Evolutionary conservation across 1,140 invertebrate genomes (phyloP).

Genomic region (Trialeurodes vaporariorum): DNA sequence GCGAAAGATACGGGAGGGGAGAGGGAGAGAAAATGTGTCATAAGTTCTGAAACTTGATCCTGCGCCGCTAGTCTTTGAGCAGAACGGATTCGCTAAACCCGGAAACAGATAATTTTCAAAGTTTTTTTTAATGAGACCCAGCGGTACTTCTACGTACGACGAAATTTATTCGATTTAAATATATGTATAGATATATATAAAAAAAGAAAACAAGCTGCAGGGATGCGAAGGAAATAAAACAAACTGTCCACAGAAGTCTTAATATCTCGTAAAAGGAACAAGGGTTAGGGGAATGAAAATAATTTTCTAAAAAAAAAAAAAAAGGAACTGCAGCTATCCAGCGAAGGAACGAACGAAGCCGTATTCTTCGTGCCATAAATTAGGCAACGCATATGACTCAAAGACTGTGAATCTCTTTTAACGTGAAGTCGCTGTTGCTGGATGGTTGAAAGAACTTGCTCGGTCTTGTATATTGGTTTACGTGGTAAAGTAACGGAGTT

Average conservation of each 20-base stretch:
- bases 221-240: background rate
- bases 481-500: too few relatives aligned
- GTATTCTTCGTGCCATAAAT: background rate
- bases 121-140: background rate
- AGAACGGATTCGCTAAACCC: background rate
- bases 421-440: too few relatives aligned
- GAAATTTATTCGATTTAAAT: background rate
- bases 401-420: background rate
- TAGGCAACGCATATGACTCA: background rate
- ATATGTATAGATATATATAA: too few relatives aligned
- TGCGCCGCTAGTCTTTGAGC: background rate
- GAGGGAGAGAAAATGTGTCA: background rate
- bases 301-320: background rate
- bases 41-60: background rate
- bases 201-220: background rate
- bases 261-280: background rate
- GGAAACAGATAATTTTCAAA: background rate
- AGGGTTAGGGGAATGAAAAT: background rate
- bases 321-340: background rate
- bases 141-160: background rate
- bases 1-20: too few relatives aligned
- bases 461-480: too few relatives aligned
- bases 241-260: background rate
- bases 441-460: too few relatives aligned
- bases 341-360: background rate